Conservation (phyloP, 2,113 vertebrate genomes). For the Rhizomys pruinosus region DNA sequence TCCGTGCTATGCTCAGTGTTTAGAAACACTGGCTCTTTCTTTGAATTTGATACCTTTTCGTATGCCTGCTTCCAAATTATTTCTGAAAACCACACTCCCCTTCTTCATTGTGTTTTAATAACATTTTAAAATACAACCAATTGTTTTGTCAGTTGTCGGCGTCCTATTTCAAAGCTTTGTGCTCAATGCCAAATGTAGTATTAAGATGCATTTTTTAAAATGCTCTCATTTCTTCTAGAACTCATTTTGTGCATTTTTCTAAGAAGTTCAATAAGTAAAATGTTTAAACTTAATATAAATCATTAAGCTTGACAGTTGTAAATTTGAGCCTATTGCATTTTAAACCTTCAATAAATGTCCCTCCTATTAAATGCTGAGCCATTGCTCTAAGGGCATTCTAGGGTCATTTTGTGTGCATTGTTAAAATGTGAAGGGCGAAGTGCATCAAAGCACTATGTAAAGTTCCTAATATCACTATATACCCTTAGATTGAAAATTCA, state of each 20-base stretch:
- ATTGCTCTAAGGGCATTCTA: neutral
- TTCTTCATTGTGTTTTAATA: constrained; percentile 76
- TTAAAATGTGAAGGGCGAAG: constrained; percentile 14
- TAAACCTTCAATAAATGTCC: constrained; percentile 1
- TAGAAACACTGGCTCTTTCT: constrained; percentile 71
- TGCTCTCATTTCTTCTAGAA: constrained; percentile 35
- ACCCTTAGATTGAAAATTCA: neutral
- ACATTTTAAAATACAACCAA: constrained; percentile 33
- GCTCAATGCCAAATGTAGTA: constrained; percentile 25
- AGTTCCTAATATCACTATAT: neutral
- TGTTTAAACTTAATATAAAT: constrained; percentile 2
- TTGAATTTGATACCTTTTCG: constrained; percentile 72
- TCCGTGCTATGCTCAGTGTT: constrained; percentile 48
- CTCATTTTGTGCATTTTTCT: constrained; percentile 32
- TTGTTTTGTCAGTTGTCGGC: neutral
- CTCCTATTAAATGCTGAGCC: neutral
- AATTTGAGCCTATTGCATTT: constrained; percentile 41
- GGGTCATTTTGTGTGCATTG: neutral
- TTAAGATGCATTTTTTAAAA: neutral
- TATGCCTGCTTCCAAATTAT: constrained; percentile 69
- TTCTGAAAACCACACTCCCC: constrained; percentile 65
- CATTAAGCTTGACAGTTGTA: constrained; percentile 27
- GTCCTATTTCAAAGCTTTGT: neutral
- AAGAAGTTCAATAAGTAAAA: constrained; percentile 15
- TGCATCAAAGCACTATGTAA: neutral